Base-by-base conservation (phyloP, 2,888 invertebrate species). In the Limulus polyphemus region DNA sequence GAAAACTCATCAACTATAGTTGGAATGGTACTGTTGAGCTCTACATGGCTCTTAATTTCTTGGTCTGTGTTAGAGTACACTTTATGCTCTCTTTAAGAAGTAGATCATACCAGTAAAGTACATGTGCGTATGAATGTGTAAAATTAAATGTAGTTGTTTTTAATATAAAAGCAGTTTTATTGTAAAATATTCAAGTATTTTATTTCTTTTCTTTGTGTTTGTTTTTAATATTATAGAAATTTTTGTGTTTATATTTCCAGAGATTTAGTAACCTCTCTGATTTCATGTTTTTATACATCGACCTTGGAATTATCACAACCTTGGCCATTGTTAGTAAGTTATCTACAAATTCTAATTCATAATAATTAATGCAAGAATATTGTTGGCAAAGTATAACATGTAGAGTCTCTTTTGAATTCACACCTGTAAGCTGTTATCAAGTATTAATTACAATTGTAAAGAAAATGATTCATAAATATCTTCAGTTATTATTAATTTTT, bases 231-330 rank as follows among this genome's bases (percentile, higher is more conserved):
- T 32, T 32, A 5, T 32, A 32, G 32, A 32, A 32, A 32, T 7
- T 32, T 32, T 32, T 32, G 5, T 32, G 32, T 32, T 32, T 32
- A 32, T 2, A 46, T 57, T 56, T 69, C 17, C 61, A 72, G 72
- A 67, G 65, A 46, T 63, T 69, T 60, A 70, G 70, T 47, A 92
- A 92, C 73, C 76, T 97, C 16, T 90, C 92, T 0, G 94, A 95
- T 72, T 83, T 88, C 73, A 87, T 95, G 74, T 97, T 89, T 74
- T 80, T 95, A 4, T 95, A 85, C 77, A 89, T 94, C 71, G 95
- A 97, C 79, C 82, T 97, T 67, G 87, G 87, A 65, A 80, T 94
- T 16, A 90, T 94, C 63, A 90, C 93, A 0, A 83, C 88, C 46
- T 87, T 94, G 72, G 92, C 73, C 49, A 68, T 77, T 50, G 69